Conservation (phyloP, 2,113 vertebrate genomes). For the Oncorhynchus keta region DNA sequence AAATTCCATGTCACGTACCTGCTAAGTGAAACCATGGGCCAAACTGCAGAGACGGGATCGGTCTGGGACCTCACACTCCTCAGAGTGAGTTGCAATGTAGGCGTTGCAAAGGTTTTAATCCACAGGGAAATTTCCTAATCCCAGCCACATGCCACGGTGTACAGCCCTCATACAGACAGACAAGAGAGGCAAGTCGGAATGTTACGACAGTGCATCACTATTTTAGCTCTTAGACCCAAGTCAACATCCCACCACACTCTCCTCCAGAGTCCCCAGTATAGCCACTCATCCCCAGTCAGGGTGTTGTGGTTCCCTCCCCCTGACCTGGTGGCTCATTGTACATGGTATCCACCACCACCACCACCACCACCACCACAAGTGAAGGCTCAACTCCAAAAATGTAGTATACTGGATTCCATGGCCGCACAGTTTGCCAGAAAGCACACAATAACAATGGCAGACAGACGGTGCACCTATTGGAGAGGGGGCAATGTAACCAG, state of each 20-base stretch:
- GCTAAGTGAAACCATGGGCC: slow-evolving; percentile 50
- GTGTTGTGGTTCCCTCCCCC: slow-evolving; percentile 1
- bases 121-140: slow-evolving; percentile 78
- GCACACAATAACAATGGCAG: slow-evolving; percentile 28
- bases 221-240: slow-evolving; percentile 8
- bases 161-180: slow-evolving; percentile 41
- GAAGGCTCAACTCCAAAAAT: neutral
- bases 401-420: slow-evolving; percentile 10
- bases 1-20: slow-evolving; percentile 52
- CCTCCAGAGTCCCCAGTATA: neutral
- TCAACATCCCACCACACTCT: slow-evolving; percentile 13
- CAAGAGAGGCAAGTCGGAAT: slow-evolving; percentile 26
- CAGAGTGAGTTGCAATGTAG: slow-evolving; percentile 48
- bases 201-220: slow-evolving; percentile 29
- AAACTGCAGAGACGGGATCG: slow-evolving; percentile 31
- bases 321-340: neutral
- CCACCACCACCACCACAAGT: neutral
- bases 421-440: neutral
- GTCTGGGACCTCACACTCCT: slow-evolving; percentile 37
- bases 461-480: slow-evolving; percentile 49
- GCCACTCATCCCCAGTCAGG: neutral
- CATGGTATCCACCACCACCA: neutral
- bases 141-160: slow-evolving; percentile 74
- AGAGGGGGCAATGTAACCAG: slow-evolving; percentile 18
- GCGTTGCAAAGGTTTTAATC: slow-evolving; percentile 72